These are phyloP conservation scores for Himalopsyche kuldschensis DNA, from an alignment of 2,888 invertebrate species.

Conservation along the genomic window DNA sequence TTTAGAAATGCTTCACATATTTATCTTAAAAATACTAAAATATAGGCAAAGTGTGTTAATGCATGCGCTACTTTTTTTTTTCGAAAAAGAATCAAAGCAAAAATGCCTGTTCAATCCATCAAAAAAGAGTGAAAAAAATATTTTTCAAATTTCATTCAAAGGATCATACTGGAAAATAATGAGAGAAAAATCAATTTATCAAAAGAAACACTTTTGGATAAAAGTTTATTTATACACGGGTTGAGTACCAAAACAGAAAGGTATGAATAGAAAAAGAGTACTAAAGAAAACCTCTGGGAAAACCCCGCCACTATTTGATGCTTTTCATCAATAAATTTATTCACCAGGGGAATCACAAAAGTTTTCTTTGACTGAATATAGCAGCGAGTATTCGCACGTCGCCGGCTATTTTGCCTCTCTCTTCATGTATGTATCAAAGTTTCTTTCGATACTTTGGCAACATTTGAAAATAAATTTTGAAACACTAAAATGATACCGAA, in stretches of 20 bases:
- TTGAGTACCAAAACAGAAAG: background rate
- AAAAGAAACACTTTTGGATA: background rate
- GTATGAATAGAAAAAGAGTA: slow-evolving; percentile 4
- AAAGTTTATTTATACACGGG: background rate
- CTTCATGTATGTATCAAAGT: background rate
- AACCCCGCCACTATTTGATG: slow-evolving; percentile 4
- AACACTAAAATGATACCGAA: background rate
- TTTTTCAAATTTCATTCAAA: background rate
- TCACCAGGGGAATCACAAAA: background rate
- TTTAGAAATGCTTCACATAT: too few relatives aligned
- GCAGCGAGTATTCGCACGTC: background rate
- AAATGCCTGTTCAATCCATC: too few relatives aligned
- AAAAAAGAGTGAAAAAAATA: too few relatives aligned
- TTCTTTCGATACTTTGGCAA: background rate
- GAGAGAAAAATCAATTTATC: background rate
- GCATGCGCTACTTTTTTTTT: too few relatives aligned
- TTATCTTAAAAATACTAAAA: too few relatives aligned
- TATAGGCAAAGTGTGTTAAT: too few relatives aligned
- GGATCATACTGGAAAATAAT: slow-evolving; percentile 6
- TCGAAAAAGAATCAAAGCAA: too few relatives aligned
- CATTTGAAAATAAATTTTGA: background rate
- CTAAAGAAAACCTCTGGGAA: slow-evolving; percentile 4
- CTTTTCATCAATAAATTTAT: slow-evolving; percentile 21
- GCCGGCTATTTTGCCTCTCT: background rate
- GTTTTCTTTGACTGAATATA: background rate